Conservation (phyloP, 1,140 invertebrate species). For the Conopomorpha cramerella region DNA sequence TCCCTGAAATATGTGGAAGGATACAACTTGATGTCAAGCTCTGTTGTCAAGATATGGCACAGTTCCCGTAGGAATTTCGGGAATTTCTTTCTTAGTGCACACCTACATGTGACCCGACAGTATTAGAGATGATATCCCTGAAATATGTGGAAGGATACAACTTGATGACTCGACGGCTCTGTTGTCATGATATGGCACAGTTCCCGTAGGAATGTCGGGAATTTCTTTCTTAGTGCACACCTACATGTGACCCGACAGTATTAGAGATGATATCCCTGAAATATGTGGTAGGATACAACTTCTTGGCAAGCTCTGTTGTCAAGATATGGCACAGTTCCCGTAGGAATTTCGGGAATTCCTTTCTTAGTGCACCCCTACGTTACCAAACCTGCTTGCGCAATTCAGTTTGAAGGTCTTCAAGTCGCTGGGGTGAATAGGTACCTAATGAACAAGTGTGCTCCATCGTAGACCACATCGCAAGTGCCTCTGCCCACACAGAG, state of each 20-base stretch:
- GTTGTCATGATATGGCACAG: too few species aligned
- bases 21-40: conserved; percentile 5
- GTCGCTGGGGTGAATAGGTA: too few species aligned
- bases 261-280: conserved; percentile 90
- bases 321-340: conserved; percentile 2
- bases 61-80: conserved; percentile 2
- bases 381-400: too few species aligned
- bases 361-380: too few species aligned
- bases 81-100: too few species aligned
- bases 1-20: conserved; percentile 68
- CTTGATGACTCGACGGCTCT: conserved; percentile 1
- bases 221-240: too few species aligned
- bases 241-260: conserved; percentile 89
- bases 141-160: conserved; percentile 22
- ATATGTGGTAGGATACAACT: conserved; percentile 17
- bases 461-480: too few species aligned
- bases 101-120: conserved; percentile 84
- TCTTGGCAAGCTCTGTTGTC: conserved; percentile 1
- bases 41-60: too few species aligned
- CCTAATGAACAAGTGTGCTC: too few species aligned
- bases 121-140: conserved; percentile 93
- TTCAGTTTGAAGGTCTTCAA: too few species aligned
- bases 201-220: conserved; percentile 1
- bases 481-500: too few species aligned
- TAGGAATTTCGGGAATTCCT: background rate